Evolutionary conservation across 2,888 invertebrate genomes (phyloP).

Genomic region (Timandra comae): DNA sequence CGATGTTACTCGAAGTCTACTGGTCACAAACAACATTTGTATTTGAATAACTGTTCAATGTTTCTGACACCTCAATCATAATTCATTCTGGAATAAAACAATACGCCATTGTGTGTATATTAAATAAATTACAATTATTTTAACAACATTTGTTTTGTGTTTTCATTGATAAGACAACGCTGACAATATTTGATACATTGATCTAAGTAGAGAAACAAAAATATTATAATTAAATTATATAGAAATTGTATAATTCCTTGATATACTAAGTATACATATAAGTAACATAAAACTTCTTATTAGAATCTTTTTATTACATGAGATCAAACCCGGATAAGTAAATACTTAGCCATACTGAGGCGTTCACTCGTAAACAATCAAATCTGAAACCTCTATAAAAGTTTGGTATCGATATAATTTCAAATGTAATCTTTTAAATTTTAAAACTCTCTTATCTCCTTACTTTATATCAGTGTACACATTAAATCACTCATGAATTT

Average conservation of each 20-base stretch:
- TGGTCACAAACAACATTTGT: too few species aligned
- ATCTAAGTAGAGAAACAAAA: too few species aligned
- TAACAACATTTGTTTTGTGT: too few species aligned
- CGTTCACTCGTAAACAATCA: slow-evolving; percentile 32
- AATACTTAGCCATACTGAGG: slow-evolving; percentile 18
- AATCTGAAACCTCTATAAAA: slow-evolving; percentile 44
- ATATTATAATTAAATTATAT: too few species aligned
- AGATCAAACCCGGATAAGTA: slow-evolving; percentile 12
- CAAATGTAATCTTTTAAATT: slow-evolving; percentile 31
- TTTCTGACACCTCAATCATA: slow-evolving; percentile 34
- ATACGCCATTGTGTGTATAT: slow-evolving; percentile 30
- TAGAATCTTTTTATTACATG: too few species aligned
- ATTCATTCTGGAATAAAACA: slow-evolving; percentile 41
- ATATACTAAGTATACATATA: slow-evolving; percentile 44
- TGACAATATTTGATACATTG: too few species aligned
- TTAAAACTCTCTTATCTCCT: slow-evolving; percentile 39
- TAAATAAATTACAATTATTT: too few species aligned
- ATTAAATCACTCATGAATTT: slow-evolving; percentile 72
- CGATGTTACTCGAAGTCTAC: too few species aligned
- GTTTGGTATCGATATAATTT: slow-evolving; percentile 45
- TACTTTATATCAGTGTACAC: slow-evolving; percentile 46
- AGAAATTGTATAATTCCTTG: too few species aligned
- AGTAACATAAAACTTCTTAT: neutral
- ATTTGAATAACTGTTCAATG: slow-evolving; percentile 8
- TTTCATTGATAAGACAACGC: too few species aligned